Evolutionary conservation across 2,888 invertebrate genomes (phyloP).

Genomic region (Sarcophaga subvicina): DNA sequence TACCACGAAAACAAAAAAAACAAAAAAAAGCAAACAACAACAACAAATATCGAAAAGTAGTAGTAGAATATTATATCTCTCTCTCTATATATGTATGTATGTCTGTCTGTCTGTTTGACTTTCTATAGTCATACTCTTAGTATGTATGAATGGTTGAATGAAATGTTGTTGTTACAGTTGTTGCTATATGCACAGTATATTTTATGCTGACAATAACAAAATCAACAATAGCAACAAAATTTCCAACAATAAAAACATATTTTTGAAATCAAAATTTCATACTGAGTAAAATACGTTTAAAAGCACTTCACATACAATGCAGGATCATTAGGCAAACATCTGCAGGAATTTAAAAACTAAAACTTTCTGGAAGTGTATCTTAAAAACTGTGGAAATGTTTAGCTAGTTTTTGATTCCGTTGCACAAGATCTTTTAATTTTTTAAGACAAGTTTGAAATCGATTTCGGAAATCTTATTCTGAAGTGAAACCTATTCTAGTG

Average conservation of each 20-base stretch:
- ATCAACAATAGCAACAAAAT: slow-evolving; percentile 60
- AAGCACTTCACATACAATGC: neutral
- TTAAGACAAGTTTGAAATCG: too few relatives aligned
- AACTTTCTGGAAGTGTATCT: too few relatives aligned
- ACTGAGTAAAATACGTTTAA: neutral
- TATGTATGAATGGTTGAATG: slow-evolving; percentile 38
- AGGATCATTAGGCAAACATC: neutral
- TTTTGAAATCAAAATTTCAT: neutral
- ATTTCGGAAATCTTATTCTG: too few relatives aligned
- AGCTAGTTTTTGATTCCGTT: too few relatives aligned
- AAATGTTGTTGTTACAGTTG: slow-evolving; percentile 47
- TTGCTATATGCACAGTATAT: slow-evolving; percentile 37
- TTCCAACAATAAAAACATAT: slow-evolving; percentile 67
- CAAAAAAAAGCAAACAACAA: neutral
- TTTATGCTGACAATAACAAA: slow-evolving; percentile 58
- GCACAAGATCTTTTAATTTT: too few relatives aligned
- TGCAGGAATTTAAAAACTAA: neutral
- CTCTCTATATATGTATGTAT: neutral
- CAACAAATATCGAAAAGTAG: slow-evolving; percentile 63
- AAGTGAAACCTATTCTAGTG: too few relatives aligned
- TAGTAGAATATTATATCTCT: slow-evolving; percentile 50
- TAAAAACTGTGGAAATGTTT: too few relatives aligned
- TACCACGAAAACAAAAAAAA: slow-evolving; percentile 64
- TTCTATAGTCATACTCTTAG: neutral
- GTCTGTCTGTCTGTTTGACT: neutral